Evolutionary conservation across 2,888 invertebrate species (phyloP).

Genomic region (Diarsia brunnea): DNA sequence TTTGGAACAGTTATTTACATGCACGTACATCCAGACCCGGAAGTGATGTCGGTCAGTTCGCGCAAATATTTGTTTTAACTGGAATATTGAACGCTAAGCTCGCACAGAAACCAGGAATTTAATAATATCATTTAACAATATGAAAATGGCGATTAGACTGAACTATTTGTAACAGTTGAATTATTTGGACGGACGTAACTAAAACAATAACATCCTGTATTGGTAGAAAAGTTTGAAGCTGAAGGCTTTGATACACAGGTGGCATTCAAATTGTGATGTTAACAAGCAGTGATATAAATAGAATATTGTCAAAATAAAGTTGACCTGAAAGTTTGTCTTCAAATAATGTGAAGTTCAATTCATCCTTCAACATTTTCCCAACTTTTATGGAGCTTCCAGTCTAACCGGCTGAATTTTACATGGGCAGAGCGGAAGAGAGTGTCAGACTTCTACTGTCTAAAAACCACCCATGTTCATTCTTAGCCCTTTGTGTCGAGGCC

Average conservation of each 20-base stretch:
- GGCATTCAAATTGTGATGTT: background rate
- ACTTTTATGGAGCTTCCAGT: too few species aligned
- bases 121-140: conserved; percentile 21
- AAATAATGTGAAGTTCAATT: too few species aligned
- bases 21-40: conserved; percentile 21
- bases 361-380: too few species aligned
- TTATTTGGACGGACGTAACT: background rate
- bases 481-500: too few species aligned
- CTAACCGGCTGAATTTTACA: too few species aligned
- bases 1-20: conserved; percentile 26
- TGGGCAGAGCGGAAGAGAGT: too few species aligned
- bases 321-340: too few species aligned
- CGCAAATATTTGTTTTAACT: conserved; percentile 44
- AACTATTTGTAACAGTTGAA: background rate
- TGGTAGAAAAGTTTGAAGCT: background rate
- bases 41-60: conserved; percentile 45
- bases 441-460: too few species aligned
- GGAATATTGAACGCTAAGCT: conserved; percentile 35
- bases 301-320: too few species aligned
- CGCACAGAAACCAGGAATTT: conserved; percentile 10
- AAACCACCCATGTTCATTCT: too few species aligned
- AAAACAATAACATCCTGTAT: background rate
- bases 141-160: background rate
- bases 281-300: background rate
- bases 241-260: background rate